Conservation (phyloP, 2,888 invertebrate genomes). For the Drosophila antonietae region DNA sequence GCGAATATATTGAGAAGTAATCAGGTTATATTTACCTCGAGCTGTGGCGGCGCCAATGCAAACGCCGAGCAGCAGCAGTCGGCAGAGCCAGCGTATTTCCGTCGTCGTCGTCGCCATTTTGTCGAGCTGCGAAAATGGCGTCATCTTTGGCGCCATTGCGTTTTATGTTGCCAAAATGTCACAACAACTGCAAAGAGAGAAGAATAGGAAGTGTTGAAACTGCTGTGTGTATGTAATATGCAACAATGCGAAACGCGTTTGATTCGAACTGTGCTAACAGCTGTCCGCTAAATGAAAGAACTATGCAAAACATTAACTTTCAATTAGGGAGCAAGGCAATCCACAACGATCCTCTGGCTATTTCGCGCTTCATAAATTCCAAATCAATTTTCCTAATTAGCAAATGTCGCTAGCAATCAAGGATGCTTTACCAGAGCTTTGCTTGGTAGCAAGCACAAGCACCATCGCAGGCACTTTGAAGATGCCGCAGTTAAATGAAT, state of each 20-base stretch:
- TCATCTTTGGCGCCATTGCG: conserved; percentile 81
- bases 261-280: conserved; percentile 45
- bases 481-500: conserved; percentile 53
- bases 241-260: conserved; percentile 32
- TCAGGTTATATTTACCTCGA: conserved; percentile 66
- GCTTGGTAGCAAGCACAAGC: neutral
- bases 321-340: conserved; percentile 51
- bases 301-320: conserved; percentile 68
- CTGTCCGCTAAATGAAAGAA: conserved; percentile 34
- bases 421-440: conserved; percentile 18
- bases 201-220: conserved; percentile 53
- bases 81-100: conserved; percentile 63
- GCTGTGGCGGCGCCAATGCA: conserved; percentile 74
- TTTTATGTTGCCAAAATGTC: conserved; percentile 75
- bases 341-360: conserved; percentile 28
- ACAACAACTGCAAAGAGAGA: conserved; percentile 65
- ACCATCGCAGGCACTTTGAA: conserved; percentile 20
- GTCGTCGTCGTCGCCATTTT: conserved; percentile 74
- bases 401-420: conserved; percentile 61
- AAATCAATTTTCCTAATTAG: conserved; percentile 83
- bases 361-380: conserved; percentile 81
- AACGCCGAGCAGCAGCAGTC: conserved; percentile 56
- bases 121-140: conserved; percentile 77
- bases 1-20: conserved; percentile 39
- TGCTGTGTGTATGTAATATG: conserved; percentile 29